phyloP scores from a whole-genome alignment of 2,113 vertebrate genomes.

The Sylvia atricapilla region DNA sequence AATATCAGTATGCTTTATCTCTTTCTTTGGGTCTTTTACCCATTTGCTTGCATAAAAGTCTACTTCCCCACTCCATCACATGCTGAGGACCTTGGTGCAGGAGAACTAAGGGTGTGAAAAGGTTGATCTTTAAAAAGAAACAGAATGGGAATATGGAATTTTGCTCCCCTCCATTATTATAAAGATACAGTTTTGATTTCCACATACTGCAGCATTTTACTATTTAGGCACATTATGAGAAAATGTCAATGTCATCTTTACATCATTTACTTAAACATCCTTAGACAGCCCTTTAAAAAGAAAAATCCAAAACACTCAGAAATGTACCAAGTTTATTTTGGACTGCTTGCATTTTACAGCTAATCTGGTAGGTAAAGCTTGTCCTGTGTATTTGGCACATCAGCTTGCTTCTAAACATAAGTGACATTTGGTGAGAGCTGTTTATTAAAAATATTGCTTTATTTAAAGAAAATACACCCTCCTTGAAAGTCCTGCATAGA shows the following conservation, averaged over 20 bases:
- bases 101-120: neutral
- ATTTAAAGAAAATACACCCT: neutral
- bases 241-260: neutral
- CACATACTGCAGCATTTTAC: neutral
- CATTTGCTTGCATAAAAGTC: neutral
- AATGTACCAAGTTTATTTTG: neutral
- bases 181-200: neutral
- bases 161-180: neutral
- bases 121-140: neutral
- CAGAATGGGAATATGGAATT: neutral
- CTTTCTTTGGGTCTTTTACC: neutral
- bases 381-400: neutral
- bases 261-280: neutral
- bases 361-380: conserved; percentile 10
- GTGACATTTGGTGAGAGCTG: neutral
- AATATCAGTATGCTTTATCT: neutral
- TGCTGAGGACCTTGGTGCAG: neutral
- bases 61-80: neutral
- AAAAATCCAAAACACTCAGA: neutral
- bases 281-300: neutral
- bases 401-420: neutral
- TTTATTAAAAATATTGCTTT: conserved; percentile 24
- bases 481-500: neutral
- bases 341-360: neutral
- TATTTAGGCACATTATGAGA: neutral